Evolutionary conservation across 2,888 invertebrate genomes (phyloP).

Genomic region (Patella caerulea): DNA sequence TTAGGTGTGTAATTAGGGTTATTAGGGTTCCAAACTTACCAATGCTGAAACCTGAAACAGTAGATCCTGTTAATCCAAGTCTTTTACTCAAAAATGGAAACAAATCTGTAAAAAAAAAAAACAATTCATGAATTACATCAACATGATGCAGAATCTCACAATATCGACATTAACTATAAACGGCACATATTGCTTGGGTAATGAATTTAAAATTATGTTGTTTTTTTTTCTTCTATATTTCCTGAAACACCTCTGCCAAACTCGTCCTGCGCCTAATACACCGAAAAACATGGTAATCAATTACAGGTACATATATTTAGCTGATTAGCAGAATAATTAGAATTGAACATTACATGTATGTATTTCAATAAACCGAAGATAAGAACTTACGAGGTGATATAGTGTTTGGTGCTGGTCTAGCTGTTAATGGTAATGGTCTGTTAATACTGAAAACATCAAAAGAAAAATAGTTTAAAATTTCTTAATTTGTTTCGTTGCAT

Average conservation of each 20-base stretch:
- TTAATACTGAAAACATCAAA: slow-evolving; percentile 50
- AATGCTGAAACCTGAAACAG: slow-evolving; percentile 40
- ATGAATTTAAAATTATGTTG: too few relatives aligned
- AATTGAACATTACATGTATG: neutral
- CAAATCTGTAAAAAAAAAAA: slow-evolving; percentile 74
- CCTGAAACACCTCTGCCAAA: too few relatives aligned
- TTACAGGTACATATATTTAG: too few relatives aligned
- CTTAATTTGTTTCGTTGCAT: too few relatives aligned
- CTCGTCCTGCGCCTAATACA: too few relatives aligned
- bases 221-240: too few relatives aligned
- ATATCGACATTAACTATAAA: neutral
- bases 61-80: slow-evolving; percentile 67
- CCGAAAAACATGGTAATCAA: neutral
- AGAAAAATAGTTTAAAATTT: too few relatives aligned
- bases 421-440: slow-evolving; percentile 58
- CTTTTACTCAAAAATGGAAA: slow-evolving; percentile 87
- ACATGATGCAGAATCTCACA: too few relatives aligned
- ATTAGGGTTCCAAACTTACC: slow-evolving; percentile 44
- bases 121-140: neutral
- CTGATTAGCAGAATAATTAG: neutral
- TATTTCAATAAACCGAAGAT: neutral
- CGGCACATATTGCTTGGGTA: too few relatives aligned
- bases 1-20: neutral
- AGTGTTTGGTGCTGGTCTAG: slow-evolving; percentile 61
- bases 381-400: slow-evolving; percentile 66